phyloP scores from a whole-genome alignment of 2,113 vertebrate genomes.

The Taxidea taxus region DNA sequence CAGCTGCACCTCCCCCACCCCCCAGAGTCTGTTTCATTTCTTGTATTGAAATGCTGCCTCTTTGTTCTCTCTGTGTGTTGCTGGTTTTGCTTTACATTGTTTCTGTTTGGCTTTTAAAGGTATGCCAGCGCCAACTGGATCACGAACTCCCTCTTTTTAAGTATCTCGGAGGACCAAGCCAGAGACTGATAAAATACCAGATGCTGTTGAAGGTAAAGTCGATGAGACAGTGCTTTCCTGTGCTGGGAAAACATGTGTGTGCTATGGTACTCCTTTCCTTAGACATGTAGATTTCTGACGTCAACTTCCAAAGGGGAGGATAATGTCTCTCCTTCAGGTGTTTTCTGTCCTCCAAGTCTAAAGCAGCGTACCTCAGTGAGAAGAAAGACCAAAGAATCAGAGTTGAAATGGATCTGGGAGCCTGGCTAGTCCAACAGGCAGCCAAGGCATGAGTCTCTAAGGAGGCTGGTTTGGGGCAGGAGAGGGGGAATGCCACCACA shows the following conservation, averaged over 20 bases:
- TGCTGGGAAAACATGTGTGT: not conserved
- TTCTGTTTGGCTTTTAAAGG: constrained; percentile 52
- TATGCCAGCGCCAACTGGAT: constrained; percentile 66
- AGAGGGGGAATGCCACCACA: not conserved
- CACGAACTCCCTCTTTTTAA: constrained; percentile 61
- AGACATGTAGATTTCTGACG: not conserved
- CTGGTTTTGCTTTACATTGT: not conserved
- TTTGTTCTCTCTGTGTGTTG: not conserved
- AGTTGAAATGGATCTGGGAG: not conserved
- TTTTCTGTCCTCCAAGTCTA: not conserved
- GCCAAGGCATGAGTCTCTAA: not conserved
- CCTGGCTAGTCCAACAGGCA: not conserved
- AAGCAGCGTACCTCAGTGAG: not conserved
- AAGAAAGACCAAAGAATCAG: not conserved
- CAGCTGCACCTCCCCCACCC: rapidly evolving
- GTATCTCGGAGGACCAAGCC: constrained; percentile 61
- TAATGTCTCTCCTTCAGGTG: too few relatives aligned
- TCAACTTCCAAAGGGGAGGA: not conserved
- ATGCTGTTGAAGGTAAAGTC: constrained; percentile 62
- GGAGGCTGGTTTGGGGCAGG: not conserved
- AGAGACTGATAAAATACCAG: constrained; percentile 67
- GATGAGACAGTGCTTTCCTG: not conserved
- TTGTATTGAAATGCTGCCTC: not conserved
- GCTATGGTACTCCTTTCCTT: too few relatives aligned
- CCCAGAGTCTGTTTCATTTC: not conserved